phyloP scores from a whole-genome alignment of 2,797 vertebrate genomes.

The Pseudotriccus pelzelni region DNA sequence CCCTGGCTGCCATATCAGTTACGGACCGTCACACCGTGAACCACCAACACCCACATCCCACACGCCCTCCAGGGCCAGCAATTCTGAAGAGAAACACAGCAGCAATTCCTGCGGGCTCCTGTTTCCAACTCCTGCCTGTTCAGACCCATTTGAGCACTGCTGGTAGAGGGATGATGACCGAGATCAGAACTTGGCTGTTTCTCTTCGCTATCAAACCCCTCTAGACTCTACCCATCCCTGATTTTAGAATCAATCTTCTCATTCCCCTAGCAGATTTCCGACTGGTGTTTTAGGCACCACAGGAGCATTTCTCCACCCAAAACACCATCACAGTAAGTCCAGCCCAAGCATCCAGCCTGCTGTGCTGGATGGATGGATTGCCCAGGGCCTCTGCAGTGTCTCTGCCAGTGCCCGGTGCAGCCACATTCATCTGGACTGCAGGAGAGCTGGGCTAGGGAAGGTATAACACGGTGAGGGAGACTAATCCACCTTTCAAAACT shows the following conservation, averaged over 20 bases:
- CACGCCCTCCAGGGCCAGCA: neutral
- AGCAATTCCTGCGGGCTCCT: neutral
- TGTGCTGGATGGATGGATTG: neutral
- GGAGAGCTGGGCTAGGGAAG: neutral
- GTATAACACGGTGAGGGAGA: neutral
- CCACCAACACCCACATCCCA: fast-evolving
- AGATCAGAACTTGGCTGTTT: neutral
- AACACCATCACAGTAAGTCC: fast-evolving
- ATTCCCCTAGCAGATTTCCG: neutral
- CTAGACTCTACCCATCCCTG: neutral
- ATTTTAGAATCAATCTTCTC: neutral
- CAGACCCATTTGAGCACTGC: neutral
- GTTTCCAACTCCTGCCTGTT: neutral
- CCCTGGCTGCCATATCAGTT: neutral
- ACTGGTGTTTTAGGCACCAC: neutral
- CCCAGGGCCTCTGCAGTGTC: neutral
- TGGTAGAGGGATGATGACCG: neutral
- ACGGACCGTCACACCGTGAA: neutral
- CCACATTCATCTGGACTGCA: neutral
- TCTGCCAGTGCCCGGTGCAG: neutral
- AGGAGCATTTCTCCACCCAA: neutral
- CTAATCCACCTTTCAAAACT: neutral
- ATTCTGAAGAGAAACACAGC: neutral
- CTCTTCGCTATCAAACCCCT: neutral
- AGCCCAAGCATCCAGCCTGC: neutral